Evolutionary conservation across 2,113 vertebrate genomes (phyloP).

Genomic region (Terrapene triunguis): DNA sequence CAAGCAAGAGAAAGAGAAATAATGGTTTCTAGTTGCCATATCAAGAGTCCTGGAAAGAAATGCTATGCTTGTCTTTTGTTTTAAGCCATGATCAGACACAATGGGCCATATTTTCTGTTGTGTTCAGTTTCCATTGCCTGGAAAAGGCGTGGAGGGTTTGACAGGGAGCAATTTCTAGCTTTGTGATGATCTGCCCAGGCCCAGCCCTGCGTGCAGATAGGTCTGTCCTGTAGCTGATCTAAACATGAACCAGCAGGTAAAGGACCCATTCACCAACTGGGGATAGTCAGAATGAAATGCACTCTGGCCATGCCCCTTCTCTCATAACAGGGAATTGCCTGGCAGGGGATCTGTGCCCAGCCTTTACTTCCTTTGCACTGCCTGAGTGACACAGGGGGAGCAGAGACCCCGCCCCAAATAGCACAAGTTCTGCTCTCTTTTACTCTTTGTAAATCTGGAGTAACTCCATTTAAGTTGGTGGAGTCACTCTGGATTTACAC

Average conservation of each 20-base stretch:
- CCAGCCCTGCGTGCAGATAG: neutral
- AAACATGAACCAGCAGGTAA: neutral
- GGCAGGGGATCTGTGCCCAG: neutral
- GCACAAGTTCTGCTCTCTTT: neutral
- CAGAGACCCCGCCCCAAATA: neutral
- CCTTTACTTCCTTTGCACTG: neutral
- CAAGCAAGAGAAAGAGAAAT: neutral
- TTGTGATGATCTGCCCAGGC: neutral
- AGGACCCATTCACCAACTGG: neutral
- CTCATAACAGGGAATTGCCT: neutral
- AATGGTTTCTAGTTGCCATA: neutral
- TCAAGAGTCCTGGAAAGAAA: neutral
- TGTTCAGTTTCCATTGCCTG: neutral
- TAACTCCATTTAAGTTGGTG: neutral
- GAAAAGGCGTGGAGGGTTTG: too few species aligned
- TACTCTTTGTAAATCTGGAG: neutral
- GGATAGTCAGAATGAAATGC: neutral
- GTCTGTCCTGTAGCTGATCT: neutral
- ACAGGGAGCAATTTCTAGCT: neutral
- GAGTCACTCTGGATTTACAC: neutral
- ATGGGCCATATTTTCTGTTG: neutral
- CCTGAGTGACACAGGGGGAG: neutral
- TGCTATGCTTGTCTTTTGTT: neutral
- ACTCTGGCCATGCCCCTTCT: neutral
- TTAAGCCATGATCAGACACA: neutral